phyloP scores from a whole-genome alignment of 2,113 vertebrate genomes.

The Dipodomys stephensi region DNA sequence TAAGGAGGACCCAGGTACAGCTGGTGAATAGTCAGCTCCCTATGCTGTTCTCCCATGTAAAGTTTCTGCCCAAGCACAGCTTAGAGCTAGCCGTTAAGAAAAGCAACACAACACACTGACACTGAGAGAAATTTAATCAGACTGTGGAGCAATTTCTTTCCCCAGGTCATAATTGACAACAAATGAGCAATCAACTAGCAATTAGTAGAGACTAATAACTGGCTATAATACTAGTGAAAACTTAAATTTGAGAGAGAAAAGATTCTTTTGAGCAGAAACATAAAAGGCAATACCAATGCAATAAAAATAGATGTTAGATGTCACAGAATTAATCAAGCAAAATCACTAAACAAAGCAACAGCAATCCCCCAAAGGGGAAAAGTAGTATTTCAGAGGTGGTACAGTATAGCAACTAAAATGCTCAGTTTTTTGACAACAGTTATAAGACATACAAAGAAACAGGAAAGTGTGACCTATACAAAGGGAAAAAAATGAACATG shows the following conservation, averaged over 20 bases:
- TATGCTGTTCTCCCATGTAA: background rate
- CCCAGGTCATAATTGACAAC: background rate
- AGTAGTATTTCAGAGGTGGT: background rate
- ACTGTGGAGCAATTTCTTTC: background rate
- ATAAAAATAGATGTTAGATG: background rate
- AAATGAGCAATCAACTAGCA: background rate
- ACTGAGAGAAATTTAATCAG: background rate
- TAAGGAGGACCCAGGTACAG: background rate
- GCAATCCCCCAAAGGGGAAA: background rate
- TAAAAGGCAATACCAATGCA: background rate
- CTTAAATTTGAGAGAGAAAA: background rate
- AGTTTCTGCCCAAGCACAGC: background rate
- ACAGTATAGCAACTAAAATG: background rate
- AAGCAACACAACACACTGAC: background rate
- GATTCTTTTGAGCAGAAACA: background rate
- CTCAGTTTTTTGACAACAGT: background rate
- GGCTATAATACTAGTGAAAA: background rate
- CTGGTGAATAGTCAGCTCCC: background rate
- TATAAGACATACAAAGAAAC: background rate
- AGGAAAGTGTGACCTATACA: background rate
- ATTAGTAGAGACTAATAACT: constrained; percentile 3
- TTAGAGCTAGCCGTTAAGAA: background rate
- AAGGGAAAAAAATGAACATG: background rate
- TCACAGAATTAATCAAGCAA: background rate
- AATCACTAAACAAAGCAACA: background rate